A percentile compares a stretch with the other conserved stretches of the same genome.
phyloP scores from a whole-genome alignment of 2,797 vertebrate genomes.

The Prunella strophiata region DNA sequence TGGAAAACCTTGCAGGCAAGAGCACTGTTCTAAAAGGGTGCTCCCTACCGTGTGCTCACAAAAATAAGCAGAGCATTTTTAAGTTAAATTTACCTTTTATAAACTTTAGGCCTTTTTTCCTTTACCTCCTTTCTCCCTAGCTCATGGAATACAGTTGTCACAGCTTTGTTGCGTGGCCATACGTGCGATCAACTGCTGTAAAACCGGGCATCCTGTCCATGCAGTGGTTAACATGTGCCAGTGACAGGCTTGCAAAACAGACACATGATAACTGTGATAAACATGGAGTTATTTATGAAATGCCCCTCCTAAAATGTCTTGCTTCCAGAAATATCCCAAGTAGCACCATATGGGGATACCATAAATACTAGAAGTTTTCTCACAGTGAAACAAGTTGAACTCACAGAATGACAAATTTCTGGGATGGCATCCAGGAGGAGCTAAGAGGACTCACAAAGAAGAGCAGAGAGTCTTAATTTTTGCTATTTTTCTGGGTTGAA shows the following conservation, averaged over 20 bases:
- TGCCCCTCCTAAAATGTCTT: conserved; percentile 62
- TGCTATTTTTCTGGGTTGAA: not conserved
- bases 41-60: not conserved
- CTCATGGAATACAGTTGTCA: not conserved
- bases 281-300: conserved; percentile 67
- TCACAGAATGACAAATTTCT: conserved; percentile 67
- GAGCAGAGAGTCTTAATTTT: conserved; percentile 20
- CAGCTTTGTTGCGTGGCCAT: not conserved
- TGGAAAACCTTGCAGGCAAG: not conserved
- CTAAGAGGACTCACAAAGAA: conserved; percentile 8
- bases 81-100: not conserved
- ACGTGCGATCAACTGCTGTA: not conserved
- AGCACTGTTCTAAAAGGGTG: not conserved
- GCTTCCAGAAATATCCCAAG: conserved; percentile 65
- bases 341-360: conserved; percentile 65
- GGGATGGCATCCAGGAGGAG: conserved; percentile 57
- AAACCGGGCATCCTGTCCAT: conserved; percentile 7
- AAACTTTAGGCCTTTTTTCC: not conserved
- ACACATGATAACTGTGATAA: conserved; percentile 65
- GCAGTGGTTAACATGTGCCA: conserved; percentile 50
- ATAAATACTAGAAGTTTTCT: conserved; percentile 68
- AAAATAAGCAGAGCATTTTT: not conserved
- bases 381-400: conserved; percentile 61
- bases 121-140: not conserved
- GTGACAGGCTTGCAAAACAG: conserved; percentile 49